These are phyloP conservation scores for Odontocolon sp. DNA, from an alignment of 2,888 invertebrate genomes.

Conservation along the genomic window DNA sequence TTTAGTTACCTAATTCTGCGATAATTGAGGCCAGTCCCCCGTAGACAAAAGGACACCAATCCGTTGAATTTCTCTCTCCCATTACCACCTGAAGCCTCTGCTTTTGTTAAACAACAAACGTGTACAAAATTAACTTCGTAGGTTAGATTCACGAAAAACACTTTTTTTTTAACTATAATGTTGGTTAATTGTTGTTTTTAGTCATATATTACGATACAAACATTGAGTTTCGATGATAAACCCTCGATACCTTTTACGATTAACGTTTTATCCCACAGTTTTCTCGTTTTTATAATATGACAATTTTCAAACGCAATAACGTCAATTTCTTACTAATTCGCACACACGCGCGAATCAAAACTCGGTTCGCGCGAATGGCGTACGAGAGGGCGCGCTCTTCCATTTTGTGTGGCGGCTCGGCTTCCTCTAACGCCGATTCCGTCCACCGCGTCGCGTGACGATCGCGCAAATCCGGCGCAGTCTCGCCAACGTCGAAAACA, in stretches of 20 bases:
- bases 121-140: constrained; percentile 2
- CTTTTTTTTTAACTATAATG: neutral
- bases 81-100: constrained; percentile 81
- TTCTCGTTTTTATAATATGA: too few species aligned
- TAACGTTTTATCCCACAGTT: too few species aligned
- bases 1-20: constrained; percentile 92
- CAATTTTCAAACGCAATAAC: too few species aligned
- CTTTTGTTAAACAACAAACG: constrained; percentile 20
- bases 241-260: constrained; percentile 26
- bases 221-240: constrained; percentile 4
- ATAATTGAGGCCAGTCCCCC: constrained; percentile 96
- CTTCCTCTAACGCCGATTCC: too few species aligned
- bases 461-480: too few species aligned
- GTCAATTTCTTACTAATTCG: too few species aligned
- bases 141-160: constrained; percentile 15
- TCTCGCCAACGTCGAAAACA: too few species aligned
- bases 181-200: neutral
- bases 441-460: too few species aligned
- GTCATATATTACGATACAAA: neutral
- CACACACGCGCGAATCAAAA: too few species aligned
- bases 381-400: too few species aligned
- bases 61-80: constrained; percentile 92
- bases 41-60: constrained; percentile 97
- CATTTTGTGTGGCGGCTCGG: too few species aligned
- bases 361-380: too few species aligned